A percentile compares a stretch with the other conserved stretches of the same genome.
Conservation (phyloP, 2,888 invertebrate genomes). For the Thysanoteuthis rhombus region DNA sequence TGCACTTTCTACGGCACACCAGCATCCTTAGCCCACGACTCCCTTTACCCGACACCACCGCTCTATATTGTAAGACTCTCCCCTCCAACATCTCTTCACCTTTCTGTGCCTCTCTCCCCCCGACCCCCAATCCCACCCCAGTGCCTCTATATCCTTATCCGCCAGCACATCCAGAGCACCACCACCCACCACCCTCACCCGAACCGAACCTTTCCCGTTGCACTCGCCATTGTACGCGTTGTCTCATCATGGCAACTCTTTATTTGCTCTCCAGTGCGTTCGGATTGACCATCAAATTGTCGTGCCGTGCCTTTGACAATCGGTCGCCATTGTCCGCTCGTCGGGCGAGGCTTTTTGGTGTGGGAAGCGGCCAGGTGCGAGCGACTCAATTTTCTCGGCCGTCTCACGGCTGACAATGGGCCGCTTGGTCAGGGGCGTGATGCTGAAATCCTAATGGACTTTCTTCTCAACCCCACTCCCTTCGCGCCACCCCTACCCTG, state of each 20-base stretch:
- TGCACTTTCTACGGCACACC: not conserved
- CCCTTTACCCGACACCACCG: not conserved
- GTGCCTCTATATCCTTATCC: not conserved
- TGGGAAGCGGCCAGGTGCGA: conserved; percentile 12
- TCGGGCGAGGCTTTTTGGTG: conserved; percentile 12
- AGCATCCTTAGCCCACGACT: not conserved
- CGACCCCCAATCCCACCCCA: not conserved
- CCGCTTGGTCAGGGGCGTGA: not conserved
- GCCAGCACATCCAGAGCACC: not conserved
- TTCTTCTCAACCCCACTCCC: not conserved
- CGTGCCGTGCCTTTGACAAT: not conserved
- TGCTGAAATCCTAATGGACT: conserved; percentile 12
- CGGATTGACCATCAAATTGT: conserved; percentile 12
- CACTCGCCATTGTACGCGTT: not conserved
- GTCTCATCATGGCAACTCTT: not conserved
- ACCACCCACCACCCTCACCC: not conserved
- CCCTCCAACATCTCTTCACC: not conserved
- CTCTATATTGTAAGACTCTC: not conserved
- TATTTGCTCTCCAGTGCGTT: not conserved
- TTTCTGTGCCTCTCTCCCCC: not conserved
- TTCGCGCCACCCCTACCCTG: not conserved
- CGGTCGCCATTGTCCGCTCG: conserved; percentile 12
- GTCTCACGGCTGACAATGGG: not conserved
- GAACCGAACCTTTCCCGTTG: not conserved
- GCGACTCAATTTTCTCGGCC: conserved; percentile 12